Evolutionary conservation across 2,888 invertebrate species (phyloP), one percentile per base, ranked within the genome.

Genomic region (Epirrhoe tristata): DNA sequence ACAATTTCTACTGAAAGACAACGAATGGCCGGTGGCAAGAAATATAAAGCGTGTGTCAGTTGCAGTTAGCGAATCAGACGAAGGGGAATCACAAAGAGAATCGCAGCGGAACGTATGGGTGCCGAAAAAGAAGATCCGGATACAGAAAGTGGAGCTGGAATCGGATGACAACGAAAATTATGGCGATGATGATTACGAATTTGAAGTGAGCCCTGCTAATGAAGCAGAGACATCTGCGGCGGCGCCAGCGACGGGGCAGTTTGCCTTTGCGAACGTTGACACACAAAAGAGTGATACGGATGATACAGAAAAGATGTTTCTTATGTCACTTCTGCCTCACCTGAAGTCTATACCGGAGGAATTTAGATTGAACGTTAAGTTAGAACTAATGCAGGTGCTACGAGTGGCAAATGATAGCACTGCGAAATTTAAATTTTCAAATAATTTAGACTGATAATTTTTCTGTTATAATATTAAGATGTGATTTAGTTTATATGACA

Each of bases 341-440:
- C 75, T 93, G 36, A 92, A 88, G 71, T 78, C 87, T 0, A 82
- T 93, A 66, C 93, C 93, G 0, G 91, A 93, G 46, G 84, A 88
- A 55, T 80, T 79, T 57, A 80, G 88, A 1, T 74, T 93, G 5
- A 89, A 88, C 50, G 89, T 85, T 7, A 93, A 93, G 80, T 86
- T 93, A 86, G 90, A 93, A 65, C 71, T 93, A 58, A 89, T 93
- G 91, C 88, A 90, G 71, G 91, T 93, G 17, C 74, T 93, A 48
- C 81, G 86, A 62, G 91, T 89, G 66, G 91, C 90, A 0, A 87
- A 85, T 67, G 86, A 82, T 58, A 81, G 76, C 69, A 74, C 80
- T 5, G 70, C 71, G 36, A 78, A 79, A 32, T 34, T 68, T 6
- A 68, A 32, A 51, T 65, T 58, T 17, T 51, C 58, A 7, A 51